Evolutionary conservation across 2,113 vertebrate genomes (phyloP).

Genomic region (Puma concolor): DNA sequence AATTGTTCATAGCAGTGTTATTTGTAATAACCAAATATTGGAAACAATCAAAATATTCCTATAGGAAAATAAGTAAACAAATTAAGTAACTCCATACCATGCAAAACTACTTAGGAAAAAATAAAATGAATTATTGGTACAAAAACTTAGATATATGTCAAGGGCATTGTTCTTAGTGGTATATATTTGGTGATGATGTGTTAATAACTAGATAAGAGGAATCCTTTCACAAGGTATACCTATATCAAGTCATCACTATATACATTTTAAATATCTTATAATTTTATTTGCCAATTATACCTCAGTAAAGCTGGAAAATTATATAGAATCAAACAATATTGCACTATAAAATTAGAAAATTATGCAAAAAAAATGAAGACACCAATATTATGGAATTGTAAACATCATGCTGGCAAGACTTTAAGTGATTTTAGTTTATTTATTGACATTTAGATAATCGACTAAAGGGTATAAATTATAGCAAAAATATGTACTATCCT

Average conservation of each 20-base stretch:
- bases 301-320: neutral
- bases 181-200: neutral
- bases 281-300: neutral
- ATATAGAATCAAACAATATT: neutral
- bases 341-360: neutral
- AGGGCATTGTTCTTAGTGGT: neutral
- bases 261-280: neutral
- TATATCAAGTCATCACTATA: neutral
- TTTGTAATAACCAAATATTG: neutral
- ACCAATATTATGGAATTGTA: neutral
- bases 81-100: neutral
- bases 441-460: neutral
- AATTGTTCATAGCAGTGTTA: neutral
- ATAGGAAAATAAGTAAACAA: neutral
- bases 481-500: neutral
- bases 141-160: neutral
- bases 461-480: neutral
- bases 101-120: neutral
- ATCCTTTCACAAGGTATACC: neutral
- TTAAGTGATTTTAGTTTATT: neutral
- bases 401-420: neutral
- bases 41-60: neutral
- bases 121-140: neutral
- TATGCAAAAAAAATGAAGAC: neutral
- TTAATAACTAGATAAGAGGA: neutral